Evolutionary conservation across 2,797 vertebrate species (phyloP), one percentile per base, ranked within the genome.

Genomic region (Protonibea diacanthus): DNA sequence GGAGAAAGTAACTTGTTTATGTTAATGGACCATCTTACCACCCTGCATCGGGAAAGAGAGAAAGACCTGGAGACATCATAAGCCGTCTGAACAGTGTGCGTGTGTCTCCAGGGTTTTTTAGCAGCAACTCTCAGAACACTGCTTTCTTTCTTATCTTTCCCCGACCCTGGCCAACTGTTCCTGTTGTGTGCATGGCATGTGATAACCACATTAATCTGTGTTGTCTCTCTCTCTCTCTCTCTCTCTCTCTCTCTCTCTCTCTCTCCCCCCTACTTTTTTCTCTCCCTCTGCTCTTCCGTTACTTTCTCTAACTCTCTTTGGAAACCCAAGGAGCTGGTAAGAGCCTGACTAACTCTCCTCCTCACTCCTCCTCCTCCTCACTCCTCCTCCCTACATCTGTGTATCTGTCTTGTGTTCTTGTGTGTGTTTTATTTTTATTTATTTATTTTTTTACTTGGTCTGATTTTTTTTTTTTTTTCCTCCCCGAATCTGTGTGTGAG

Each of bases 311-410:
- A 95, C 93, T 95, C 94, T 97, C 96, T 98, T 95, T 96, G 97
- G 96, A 96, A 98, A 96, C 96, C 94, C 96, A 96, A 98, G 98
- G 98, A 99, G 97, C 97, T 99, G 98, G 98, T 99, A 99, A 99
- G 96, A 97, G 94, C 94, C 92, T 92, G 86, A 90, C 91, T 94
- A 92, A 92, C 93, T 71, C 78, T 70, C 88, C 80, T 70, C 84
- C 77, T 76, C 81, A 48, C 42, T 81, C 52, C 83, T 61, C 83
- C 58, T 81, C 52, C 83, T 59, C 62, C 55, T 53, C 58, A 38
- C 61, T 56, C 67, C 61, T 71, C 76, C 58, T 74, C 59, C 68
- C 56, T 27, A 29, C 78, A 80, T 89, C 64, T 74, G 49, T 83
- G 68, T 76, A 80, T 66, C 75, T 48, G 77, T 87, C 59, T 84